A percentile compares a stretch with the other conserved stretches of the same genome.
phyloP scores from a whole-genome alignment of 2,888 invertebrate genomes.

The Syrista parreyssii region DNA sequence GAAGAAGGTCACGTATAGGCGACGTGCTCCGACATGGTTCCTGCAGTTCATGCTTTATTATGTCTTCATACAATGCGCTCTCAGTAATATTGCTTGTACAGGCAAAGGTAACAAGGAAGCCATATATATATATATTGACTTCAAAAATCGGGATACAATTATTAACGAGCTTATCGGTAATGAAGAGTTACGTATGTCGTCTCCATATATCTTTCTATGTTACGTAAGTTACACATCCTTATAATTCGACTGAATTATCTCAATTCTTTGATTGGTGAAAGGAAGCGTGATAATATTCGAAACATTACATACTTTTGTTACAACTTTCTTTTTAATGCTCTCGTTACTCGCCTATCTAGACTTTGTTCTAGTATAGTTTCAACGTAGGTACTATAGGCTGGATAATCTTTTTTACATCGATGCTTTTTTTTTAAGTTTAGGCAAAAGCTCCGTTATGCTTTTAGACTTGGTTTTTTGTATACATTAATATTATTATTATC shows the following conservation, averaged over 20 bases:
- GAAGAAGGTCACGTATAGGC: slow-evolving; percentile 47
- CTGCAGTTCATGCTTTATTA: slow-evolving; percentile 59
- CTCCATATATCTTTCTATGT: neutral
- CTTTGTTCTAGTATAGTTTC: neutral
- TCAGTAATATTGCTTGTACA: slow-evolving; percentile 7
- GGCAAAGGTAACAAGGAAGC: neutral
- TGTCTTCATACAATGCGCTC: slow-evolving; percentile 51
- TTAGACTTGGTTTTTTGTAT: neutral
- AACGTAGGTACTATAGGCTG: neutral
- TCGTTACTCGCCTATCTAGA: neutral
- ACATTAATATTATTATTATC: neutral
- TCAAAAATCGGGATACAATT: neutral
- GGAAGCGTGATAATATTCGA: neutral
- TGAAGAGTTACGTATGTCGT: neutral
- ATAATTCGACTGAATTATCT: neutral
- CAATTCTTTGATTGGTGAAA: neutral
- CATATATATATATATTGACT: neutral
- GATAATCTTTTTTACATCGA: neutral
- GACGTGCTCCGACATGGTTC: slow-evolving; percentile 47
- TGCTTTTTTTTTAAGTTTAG: neutral
- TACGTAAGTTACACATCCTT: neutral
- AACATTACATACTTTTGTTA: neutral
- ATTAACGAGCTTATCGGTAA: neutral
- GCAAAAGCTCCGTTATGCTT: neutral
- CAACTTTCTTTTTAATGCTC: neutral